phyloP scores from a whole-genome alignment of 2,888 invertebrate genomes.

The Ypsolopha sequella region DNA sequence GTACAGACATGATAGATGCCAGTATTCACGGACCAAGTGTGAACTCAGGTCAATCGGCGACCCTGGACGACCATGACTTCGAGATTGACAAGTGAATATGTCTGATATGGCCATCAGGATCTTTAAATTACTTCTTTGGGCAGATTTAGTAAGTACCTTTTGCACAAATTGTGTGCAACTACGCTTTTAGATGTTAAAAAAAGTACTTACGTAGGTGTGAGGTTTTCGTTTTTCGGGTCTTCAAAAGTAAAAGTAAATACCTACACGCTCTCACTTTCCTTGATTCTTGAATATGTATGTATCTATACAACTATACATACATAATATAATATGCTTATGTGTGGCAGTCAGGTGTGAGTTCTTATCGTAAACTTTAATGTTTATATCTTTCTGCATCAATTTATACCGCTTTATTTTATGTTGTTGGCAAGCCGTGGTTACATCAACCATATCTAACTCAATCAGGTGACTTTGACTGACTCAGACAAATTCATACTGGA shows the following conservation, averaged over 20 bases:
- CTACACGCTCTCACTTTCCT: constrained; percentile 20
- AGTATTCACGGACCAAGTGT: neutral
- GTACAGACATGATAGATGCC: neutral
- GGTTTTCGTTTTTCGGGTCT: constrained; percentile 5
- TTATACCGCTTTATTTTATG: too few relatives aligned
- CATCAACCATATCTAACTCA: too few relatives aligned
- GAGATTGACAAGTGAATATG: constrained; percentile 10
- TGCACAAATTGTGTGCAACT: neutral
- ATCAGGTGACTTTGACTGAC: too few relatives aligned
- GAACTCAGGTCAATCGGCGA: neutral
- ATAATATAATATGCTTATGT: too few relatives aligned
- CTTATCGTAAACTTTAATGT: too few relatives aligned
- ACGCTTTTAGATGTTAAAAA: neutral
- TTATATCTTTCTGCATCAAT: too few relatives aligned
- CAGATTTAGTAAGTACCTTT: constrained; percentile 33
- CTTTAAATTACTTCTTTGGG: constrained; percentile 29
- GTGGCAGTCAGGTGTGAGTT: too few relatives aligned
- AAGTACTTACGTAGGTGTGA: neutral
- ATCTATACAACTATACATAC: too few relatives aligned
- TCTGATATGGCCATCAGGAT: constrained; percentile 32
- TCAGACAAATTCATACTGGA: too few relatives aligned
- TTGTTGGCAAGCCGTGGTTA: too few relatives aligned
- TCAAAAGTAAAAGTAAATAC: constrained; percentile 30
- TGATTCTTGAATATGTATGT: constrained; percentile 11
- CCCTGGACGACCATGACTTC: neutral